Evolutionary conservation across 1,140 invertebrate genomes (phyloP).

Genomic region (Coenobita brevimanus): DNA sequence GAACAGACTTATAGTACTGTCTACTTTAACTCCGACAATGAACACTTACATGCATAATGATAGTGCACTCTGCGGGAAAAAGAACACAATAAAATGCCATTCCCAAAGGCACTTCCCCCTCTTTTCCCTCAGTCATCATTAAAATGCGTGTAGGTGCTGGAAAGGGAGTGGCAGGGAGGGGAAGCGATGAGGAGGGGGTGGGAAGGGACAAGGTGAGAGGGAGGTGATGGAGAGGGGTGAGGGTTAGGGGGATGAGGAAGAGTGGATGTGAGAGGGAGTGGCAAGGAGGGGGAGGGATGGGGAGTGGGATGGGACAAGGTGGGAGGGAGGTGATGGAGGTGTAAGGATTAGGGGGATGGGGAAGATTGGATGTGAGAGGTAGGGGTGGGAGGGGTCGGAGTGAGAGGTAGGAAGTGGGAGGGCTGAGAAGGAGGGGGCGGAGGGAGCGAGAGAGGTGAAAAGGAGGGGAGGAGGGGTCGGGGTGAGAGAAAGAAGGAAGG

Average conservation of each 20-base stretch:
- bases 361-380: background rate
- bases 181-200: background rate
- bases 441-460: background rate
- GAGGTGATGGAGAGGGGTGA: background rate
- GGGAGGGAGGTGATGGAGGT: background rate
- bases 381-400: background rate
- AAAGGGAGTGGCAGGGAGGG: background rate
- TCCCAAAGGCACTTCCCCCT: too few relatives aligned
- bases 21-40: too few relatives aligned
- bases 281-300: background rate
- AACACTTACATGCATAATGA: too few relatives aligned
- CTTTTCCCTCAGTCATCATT: too few relatives aligned
- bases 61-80: too few relatives aligned
- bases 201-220: background rate
- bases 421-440: background rate
- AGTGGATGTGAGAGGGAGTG: background rate
- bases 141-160: too few relatives aligned
- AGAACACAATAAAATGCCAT: too few relatives aligned
- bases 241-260: background rate
- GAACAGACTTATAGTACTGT: too few relatives aligned
- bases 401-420: background rate
- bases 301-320: background rate
- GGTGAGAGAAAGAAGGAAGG: background rate
- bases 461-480: background rate
- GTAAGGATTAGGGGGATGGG: background rate